Evolutionary conservation across 2,888 invertebrate species (phyloP).

Genomic region (Eledona agricola): DNA sequence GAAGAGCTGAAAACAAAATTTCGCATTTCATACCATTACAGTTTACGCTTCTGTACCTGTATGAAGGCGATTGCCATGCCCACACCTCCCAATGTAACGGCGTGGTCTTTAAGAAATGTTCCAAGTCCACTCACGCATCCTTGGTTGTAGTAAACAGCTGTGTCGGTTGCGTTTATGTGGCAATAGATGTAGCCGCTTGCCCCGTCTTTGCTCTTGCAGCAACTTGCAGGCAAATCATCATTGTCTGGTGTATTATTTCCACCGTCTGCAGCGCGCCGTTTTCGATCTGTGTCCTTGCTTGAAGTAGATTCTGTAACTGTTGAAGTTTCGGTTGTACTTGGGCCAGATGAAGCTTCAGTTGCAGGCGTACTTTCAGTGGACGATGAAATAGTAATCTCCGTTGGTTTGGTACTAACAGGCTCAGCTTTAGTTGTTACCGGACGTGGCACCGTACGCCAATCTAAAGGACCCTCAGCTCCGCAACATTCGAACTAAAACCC

Average conservation of each 20-base stretch:
- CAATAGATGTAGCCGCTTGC: slow-evolving; percentile 63
- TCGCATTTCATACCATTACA: slow-evolving; percentile 3
- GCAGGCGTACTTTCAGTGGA: too few relatives aligned
- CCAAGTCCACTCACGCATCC: slow-evolving; percentile 76
- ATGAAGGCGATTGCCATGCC: slow-evolving; percentile 85
- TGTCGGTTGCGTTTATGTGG: slow-evolving; percentile 37
- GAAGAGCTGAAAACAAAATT: slow-evolving; percentile 71
- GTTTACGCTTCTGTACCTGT: slow-evolving; percentile 70
- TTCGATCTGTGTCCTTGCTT: background rate
- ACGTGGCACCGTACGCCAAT: slow-evolving; percentile 65
- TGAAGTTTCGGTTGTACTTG: too few relatives aligned
- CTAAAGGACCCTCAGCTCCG: slow-evolving; percentile 70
- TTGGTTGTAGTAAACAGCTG: slow-evolving; percentile 61
- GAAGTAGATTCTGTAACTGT: too few relatives aligned
- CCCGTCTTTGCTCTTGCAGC: slow-evolving; percentile 67
- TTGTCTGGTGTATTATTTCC: background rate
- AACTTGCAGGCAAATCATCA: slow-evolving; percentile 68
- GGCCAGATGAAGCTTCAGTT: too few relatives aligned
- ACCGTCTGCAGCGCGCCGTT: background rate
- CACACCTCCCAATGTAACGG: slow-evolving; percentile 79
- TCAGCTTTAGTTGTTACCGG: slow-evolving; percentile 1
- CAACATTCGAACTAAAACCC: slow-evolving; percentile 77
- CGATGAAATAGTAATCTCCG: too few relatives aligned
- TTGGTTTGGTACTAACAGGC: background rate
- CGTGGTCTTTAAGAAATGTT: slow-evolving; percentile 73